phyloP scores from a whole-genome alignment of 2,888 invertebrate species.

The Euplagia quadripunctaria region DNA sequence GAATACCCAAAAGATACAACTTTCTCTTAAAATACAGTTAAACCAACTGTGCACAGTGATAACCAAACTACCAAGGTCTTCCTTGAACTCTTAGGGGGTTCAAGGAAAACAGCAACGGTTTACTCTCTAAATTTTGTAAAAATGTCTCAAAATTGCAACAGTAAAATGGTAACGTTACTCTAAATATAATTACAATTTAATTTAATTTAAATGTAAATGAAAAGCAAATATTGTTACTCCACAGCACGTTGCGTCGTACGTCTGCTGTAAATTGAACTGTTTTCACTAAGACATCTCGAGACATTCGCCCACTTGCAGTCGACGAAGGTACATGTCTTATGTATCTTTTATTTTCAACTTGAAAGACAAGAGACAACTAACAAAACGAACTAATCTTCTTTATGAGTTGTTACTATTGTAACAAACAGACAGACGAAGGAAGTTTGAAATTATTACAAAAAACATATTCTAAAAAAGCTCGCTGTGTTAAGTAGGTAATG shows the following conservation, averaged over 20 bases:
- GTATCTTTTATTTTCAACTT: neutral
- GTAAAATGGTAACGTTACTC: conserved; percentile 8
- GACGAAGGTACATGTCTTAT: neutral
- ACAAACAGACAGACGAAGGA: neutral
- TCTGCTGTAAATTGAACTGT: conserved; percentile 13
- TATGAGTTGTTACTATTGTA: neutral
- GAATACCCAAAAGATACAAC: no score
- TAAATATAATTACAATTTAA: conserved; percentile 30
- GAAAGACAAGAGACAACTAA: neutral
- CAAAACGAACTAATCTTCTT: neutral
- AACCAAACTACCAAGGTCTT: no score
- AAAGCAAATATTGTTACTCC: conserved; percentile 35
- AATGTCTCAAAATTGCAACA: neutral
- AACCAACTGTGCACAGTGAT: no score
- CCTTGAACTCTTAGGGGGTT: no score
- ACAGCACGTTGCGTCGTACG: conserved; percentile 22
- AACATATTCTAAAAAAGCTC: neutral
- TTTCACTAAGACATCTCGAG: conserved; percentile 46
- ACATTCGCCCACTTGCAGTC: conserved; percentile 50
- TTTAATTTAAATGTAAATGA: conserved; percentile 55
- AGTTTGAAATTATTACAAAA: neutral
- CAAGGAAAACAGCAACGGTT: no score
- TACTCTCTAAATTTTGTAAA: neutral
- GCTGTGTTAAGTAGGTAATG: no score
- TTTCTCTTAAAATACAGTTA: no score